phyloP scores from a whole-genome alignment of 2,888 invertebrate genomes.

The Diarsia rubi region DNA sequence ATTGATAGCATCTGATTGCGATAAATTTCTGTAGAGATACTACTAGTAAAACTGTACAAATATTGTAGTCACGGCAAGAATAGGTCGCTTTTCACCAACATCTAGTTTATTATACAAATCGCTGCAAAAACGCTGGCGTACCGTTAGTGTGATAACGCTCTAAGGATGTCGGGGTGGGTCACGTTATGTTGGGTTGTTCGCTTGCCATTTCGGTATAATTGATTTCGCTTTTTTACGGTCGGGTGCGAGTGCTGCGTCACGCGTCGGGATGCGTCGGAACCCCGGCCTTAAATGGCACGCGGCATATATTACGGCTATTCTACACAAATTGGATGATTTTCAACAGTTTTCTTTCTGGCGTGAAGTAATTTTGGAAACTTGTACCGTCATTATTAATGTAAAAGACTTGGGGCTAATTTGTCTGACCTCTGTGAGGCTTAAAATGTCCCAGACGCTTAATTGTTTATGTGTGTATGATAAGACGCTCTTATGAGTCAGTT shows the following conservation, averaged over 20 bases:
- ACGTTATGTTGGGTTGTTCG: slow-evolving; percentile 74
- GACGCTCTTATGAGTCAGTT: not conserved
- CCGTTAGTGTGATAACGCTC: not conserved
- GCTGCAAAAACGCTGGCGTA: not conserved
- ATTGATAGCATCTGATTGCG: too few species aligned
- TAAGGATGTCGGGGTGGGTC: slow-evolving; percentile 66
- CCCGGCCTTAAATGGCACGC: slow-evolving; percentile 70
- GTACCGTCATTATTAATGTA: not conserved
- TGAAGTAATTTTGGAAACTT: not conserved
- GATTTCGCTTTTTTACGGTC: slow-evolving; percentile 89
- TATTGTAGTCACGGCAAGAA: not conserved
- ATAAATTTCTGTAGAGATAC: too few species aligned
- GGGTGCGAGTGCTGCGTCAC: slow-evolving; percentile 81
- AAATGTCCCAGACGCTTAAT: slow-evolving; percentile 18
- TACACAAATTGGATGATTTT: slow-evolving; percentile 44
- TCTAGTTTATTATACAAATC: not conserved
- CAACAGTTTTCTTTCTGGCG: slow-evolving; percentile 5
- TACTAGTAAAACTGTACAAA: not conserved
- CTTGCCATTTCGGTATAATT: slow-evolving; percentile 88
- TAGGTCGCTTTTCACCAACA: not conserved
- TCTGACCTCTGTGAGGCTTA: slow-evolving; percentile 23
- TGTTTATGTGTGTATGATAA: slow-evolving; percentile 3
- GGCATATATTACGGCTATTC: slow-evolving; percentile 57
- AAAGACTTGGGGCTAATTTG: slow-evolving; percentile 13
- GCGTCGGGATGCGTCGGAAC: slow-evolving; percentile 77